These are phyloP conservation scores for Chroicocephalus ridibundus DNA, from an alignment of 2,113 vertebrate genomes.

Conservation along the genomic window DNA sequence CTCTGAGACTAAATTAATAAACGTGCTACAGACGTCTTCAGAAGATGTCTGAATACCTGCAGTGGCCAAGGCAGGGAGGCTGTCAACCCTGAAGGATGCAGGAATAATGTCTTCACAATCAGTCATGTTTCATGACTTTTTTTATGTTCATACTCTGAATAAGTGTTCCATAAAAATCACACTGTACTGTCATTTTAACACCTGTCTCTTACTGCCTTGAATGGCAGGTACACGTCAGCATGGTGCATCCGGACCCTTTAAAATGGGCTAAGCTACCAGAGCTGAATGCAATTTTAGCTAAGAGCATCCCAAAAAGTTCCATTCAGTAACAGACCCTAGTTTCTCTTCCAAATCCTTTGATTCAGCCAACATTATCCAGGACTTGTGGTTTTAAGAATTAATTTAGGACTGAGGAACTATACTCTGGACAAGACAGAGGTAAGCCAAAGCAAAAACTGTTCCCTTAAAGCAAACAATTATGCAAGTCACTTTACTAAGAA, in stretches of 20 bases:
- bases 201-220: neutral
- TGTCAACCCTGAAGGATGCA: neutral
- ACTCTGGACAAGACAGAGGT: neutral
- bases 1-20: neutral
- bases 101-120: neutral
- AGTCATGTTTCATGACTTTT: neutral
- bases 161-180: neutral
- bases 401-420: neutral
- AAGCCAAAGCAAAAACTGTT: neutral
- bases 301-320: neutral
- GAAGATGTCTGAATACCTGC: neutral
- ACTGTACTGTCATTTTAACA: neutral
- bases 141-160: neutral
- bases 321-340: neutral
- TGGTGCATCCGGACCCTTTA: neutral
- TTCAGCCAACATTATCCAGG: neutral
- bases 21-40: neutral
- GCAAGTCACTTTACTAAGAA: neutral
- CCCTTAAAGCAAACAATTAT: neutral
- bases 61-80: neutral
- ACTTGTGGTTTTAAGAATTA: neutral
- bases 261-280: neutral
- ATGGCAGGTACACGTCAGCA: accelerated
- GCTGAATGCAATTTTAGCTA: neutral
- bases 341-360: neutral